These are phyloP conservation scores for Microplitis mediator DNA, from an alignment of 1,140 invertebrate species.

Conservation along the genomic window DNA sequence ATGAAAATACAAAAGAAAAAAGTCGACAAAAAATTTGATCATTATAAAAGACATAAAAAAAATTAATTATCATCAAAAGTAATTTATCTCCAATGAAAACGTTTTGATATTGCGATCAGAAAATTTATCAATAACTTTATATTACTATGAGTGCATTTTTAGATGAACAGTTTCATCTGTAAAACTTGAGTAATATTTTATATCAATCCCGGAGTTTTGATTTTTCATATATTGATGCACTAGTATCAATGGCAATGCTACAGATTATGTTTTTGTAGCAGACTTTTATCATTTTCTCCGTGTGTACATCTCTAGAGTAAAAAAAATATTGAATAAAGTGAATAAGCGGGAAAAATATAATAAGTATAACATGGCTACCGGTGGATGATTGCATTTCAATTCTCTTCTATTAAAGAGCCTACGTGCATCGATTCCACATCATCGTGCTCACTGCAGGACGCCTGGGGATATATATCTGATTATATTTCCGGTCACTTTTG, in stretches of 20 bases:
- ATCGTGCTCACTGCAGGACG: background rate
- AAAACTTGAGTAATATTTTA: no score
- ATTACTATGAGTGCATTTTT: no score
- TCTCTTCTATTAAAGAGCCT: constrained; percentile 31
- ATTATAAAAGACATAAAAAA: no score
- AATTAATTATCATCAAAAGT: no score
- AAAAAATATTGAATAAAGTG: background rate
- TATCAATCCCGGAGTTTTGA: no score
- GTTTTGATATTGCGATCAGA: no score
- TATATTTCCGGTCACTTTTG: constrained; percentile 22
- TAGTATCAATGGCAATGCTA: constrained; percentile 4
- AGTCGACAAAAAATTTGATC: no score
- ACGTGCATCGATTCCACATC: constrained; percentile 28
- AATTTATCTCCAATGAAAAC: no score
- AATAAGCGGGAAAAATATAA: background rate
- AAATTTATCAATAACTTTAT: no score
- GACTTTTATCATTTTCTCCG: background rate
- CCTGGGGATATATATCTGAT: constrained; percentile 5
- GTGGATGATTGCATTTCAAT: constrained; percentile 31
- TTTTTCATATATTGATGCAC: background rate
- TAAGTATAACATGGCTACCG: constrained; percentile 23
- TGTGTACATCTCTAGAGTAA: background rate
- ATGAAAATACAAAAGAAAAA: no score
- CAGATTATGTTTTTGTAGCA: constrained; percentile 8
- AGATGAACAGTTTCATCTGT: no score